Evolutionary conservation across 2,797 vertebrate genomes (phyloP).

Genomic region (Hydrocynus forskahlii): DNA sequence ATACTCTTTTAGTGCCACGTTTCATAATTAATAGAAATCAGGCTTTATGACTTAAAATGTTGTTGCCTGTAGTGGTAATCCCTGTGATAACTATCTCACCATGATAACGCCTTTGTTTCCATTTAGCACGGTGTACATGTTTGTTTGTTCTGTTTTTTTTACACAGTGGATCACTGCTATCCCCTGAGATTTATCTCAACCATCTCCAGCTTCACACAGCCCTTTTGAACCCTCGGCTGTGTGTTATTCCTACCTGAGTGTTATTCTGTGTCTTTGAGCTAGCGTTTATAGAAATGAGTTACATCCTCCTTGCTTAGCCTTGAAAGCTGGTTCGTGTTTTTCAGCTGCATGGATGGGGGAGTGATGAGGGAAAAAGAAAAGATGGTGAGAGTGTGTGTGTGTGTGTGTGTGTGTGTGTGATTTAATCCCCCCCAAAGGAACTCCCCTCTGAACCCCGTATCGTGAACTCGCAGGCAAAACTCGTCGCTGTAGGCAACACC

Average conservation of each 20-base stretch:
- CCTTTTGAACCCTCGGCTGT: slow-evolving; percentile 80
- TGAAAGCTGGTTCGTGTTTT: slow-evolving; percentile 78
- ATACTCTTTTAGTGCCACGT: neutral
- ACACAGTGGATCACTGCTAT: slow-evolving; percentile 49
- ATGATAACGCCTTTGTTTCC: slow-evolving; percentile 54
- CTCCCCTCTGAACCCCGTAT: slow-evolving; percentile 86
- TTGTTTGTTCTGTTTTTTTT: slow-evolving; percentile 55
- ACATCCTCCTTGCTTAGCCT: slow-evolving; percentile 72
- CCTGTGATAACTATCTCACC: slow-evolving; percentile 41
- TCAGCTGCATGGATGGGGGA: slow-evolving; percentile 24
- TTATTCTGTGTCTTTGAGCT: slow-evolving; percentile 66
- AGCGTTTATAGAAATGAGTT: slow-evolving; percentile 47
- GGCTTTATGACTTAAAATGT: slow-evolving; percentile 19
- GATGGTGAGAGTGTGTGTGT: slow-evolving; percentile 60
- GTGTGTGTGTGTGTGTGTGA: slow-evolving; percentile 65
- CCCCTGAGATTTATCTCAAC: slow-evolving; percentile 60
- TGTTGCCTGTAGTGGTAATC: slow-evolving; percentile 22
- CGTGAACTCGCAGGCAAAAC: slow-evolving; percentile 86
- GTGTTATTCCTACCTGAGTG: slow-evolving; percentile 81
- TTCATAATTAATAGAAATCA: neutral
- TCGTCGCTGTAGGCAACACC: slow-evolving; percentile 79
- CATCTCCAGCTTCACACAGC: slow-evolving; percentile 68
- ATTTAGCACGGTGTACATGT: slow-evolving; percentile 62
- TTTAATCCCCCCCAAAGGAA: slow-evolving; percentile 87
- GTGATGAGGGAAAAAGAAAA: slow-evolving; percentile 37